A percentile compares a stretch with the other conserved stretches of the same genome.
These are phyloP conservation scores for Pempheris klunzingeri DNA, from an alignment of 2,797 vertebrate species.

Conservation along the genomic window DNA sequence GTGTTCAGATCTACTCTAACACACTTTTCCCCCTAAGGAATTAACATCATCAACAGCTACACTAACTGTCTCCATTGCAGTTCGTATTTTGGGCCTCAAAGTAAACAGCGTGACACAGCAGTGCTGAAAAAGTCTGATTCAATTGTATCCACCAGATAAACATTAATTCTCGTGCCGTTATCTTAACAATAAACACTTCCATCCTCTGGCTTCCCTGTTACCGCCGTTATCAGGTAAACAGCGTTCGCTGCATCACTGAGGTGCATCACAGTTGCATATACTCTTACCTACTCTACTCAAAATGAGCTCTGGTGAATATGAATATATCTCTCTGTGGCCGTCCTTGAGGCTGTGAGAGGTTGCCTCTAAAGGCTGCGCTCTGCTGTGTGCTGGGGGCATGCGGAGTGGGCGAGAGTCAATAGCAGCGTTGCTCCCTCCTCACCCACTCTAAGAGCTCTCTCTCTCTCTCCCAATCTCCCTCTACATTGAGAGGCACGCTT, in stretches of 20 bases:
- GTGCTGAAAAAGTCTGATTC: not conserved
- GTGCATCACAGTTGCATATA: constrained; percentile 17
- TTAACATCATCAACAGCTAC: not conserved
- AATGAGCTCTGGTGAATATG: constrained; percentile 37
- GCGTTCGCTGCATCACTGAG: constrained; percentile 27
- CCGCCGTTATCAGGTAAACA: constrained; percentile 40
- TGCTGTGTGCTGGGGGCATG: constrained; percentile 42
- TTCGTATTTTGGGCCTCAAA: constrained; percentile 8
- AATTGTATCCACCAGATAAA: constrained; percentile 32
- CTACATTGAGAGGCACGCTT: constrained; percentile 70
- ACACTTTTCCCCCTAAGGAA: not conserved
- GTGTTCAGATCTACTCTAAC: too few relatives aligned
- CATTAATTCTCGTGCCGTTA: constrained; percentile 21
- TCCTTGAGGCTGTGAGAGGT: constrained; percentile 65
- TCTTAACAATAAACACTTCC: constrained; percentile 35
- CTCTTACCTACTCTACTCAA: constrained; percentile 22
- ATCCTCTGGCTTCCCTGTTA: not conserved
- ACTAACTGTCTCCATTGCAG: not conserved
- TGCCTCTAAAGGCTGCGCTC: constrained; percentile 55
- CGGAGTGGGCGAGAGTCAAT: constrained; percentile 75
- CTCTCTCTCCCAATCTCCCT: constrained; percentile 49
- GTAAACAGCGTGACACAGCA: not conserved
- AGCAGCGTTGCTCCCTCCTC: constrained; percentile 52
- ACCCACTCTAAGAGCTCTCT: constrained; percentile 46
- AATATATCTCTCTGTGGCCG: constrained; percentile 43